Conservation (phyloP, 1,140 invertebrate genomes). For the Zaprionus lachaisei region DNA sequence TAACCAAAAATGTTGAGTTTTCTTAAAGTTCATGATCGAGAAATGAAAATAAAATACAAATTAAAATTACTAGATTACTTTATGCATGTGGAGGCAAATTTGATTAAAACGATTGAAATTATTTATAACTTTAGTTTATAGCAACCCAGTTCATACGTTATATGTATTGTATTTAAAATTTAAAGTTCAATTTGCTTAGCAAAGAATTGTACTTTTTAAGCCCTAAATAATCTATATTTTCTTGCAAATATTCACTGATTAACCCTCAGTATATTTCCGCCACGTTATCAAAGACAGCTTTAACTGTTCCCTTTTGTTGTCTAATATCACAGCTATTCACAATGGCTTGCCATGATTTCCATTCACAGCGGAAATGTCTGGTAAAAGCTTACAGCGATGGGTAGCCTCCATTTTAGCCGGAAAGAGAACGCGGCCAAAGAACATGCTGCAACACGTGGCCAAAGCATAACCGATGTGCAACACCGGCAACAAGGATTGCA, state of each 20-base stretch:
- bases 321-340: constrained; percentile 14
- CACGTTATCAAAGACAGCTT: neutral
- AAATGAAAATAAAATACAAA: neutral
- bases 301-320: constrained; percentile 21
- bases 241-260: neutral
- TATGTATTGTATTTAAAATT: no score
- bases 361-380: constrained; percentile 30
- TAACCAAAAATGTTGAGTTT: constrained; percentile 3
- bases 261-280: neutral
- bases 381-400: constrained; percentile 31
- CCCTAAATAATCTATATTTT: neutral
- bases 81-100: neutral
- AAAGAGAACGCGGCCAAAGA: neutral
- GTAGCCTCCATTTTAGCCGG: constrained; percentile 11
- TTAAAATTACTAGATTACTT: neutral
- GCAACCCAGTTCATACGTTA: neutral
- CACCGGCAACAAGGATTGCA: neutral
- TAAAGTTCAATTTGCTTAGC: no score
- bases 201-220: neutral
- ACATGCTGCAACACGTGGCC: constrained; percentile 4
- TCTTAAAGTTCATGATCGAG: neutral
- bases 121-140: neutral
- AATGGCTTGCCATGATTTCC: constrained; percentile 29
- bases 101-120: neutral
- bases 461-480: neutral